phyloP scores from a whole-genome alignment of 2,888 invertebrate genomes.

The Nephrotoma appendiculata region DNA sequence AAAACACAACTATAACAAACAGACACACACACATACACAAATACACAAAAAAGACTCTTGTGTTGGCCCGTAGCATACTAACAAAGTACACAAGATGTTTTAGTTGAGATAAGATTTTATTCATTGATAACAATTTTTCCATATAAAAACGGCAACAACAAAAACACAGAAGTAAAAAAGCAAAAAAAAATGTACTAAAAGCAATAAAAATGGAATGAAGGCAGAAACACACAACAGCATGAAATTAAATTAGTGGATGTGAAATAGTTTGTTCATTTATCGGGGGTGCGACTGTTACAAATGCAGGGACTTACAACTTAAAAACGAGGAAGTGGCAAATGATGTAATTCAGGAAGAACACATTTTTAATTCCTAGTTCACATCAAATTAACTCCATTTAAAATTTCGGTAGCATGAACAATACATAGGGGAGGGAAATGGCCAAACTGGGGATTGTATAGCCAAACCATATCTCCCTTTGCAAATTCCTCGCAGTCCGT shows the following conservation, averaged over 20 bases:
- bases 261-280: not conserved
- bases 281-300: not conserved
- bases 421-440: too few species aligned
- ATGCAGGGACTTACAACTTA: not conserved
- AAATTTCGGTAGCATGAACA: too few species aligned
- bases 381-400: too few species aligned
- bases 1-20: not conserved
- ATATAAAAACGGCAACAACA: constrained; percentile 1
- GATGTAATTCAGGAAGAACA: too few species aligned
- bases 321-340: too few species aligned
- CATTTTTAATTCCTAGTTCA: too few species aligned
- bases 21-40: not conserved
- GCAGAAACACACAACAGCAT: not conserved
- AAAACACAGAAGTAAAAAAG: not conserved
- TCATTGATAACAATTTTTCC: constrained; percentile 9
- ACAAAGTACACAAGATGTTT: constrained; percentile 19
- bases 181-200: not conserved
- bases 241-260: not conserved
- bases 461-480: too few species aligned
- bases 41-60: constrained; percentile 3
- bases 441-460: too few species aligned
- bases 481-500: too few species aligned
- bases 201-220: not conserved
- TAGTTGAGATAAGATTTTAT: constrained; percentile 15
- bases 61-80: constrained; percentile 18